Percentiles rank a stretch among this genome's conserved stretches.
phyloP scores from a whole-genome alignment of 1,140 invertebrate species.

The Armadillidium nasatum region DNA sequence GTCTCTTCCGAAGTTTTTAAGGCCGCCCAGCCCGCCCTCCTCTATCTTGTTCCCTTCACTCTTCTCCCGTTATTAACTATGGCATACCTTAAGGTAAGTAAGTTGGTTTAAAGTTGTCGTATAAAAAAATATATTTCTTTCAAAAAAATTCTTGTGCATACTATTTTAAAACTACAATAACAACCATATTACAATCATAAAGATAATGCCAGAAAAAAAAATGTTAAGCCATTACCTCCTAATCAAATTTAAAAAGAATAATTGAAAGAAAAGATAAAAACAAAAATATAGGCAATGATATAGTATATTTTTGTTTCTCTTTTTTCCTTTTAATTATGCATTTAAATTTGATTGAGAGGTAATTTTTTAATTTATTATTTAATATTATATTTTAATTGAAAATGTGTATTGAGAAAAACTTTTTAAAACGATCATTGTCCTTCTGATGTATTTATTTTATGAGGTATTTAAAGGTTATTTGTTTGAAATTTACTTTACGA shows the following conservation, averaged over 20 bases:
- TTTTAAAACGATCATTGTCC: no score
- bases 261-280: no score
- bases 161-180: not conserved
- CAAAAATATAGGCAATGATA: no score
- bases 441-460: no score
- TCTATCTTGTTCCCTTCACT: conserved; percentile 96
- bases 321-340: no score
- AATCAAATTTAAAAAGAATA: not conserved
- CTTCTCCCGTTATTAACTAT: conserved; percentile 90
- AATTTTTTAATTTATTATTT: no score
- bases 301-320: no score
- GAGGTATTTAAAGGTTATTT: no score
- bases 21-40: conserved; percentile 91
- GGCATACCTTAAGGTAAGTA: conserved; percentile 95
- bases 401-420: no score
- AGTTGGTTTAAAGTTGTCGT: not conserved
- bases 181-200: not conserved
- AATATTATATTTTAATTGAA: no score
- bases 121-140: not conserved
- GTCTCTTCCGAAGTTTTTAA: conserved; percentile 96
- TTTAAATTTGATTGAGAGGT: no score
- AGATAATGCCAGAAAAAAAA: not conserved
- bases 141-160: not conserved
- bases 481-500: no score
- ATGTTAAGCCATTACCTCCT: not conserved